Evolutionary conservation across 2,797 vertebrate genomes (phyloP), one percentile per base, ranked within the genome.

Genomic region (Tapirus indicus): DNA sequence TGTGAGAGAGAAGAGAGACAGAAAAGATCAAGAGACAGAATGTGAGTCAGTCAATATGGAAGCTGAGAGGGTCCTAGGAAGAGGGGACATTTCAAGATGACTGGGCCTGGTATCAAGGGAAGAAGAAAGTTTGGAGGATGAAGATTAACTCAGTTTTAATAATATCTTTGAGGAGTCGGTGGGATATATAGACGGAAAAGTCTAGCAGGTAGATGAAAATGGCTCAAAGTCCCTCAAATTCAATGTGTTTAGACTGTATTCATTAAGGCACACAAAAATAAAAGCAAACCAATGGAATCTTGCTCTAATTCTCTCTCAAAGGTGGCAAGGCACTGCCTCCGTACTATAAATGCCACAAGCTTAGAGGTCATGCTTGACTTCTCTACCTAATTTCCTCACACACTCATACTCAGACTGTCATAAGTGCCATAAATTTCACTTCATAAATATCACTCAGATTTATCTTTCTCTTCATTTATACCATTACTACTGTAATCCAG

Each of bases 391-490:
- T 60, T 74, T 66, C 8, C 44, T 80, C 23, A 20, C 32, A 49
- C 27, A 68, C 18, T 69, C 44, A 86, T 21, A 56, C 64, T 71
- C 58, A 88, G 25, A 47, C 54, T 27, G 29, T 23, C 13, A 27
- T 6, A 69, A 89, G 54, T 1, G 20, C 10, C 56, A 54, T 56
- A 84, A 68, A 83, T 38, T 60, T 38, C 11, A 52, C 54, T 69
- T 96, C 66, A 72, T 60, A 90, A 56, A 82, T 79, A 69, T 49
- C 29, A 96, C 62, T 78, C 21, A 20, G n/a, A 66, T 84, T 78
- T 86, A 27, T 75, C 64, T 75, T 95, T 90, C n/a, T 93, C 69
- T 84, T 64, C 64, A 44, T 54, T 95, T 84, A 41, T 14, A 78
- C 7, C 3, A 68, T 60, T 68, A 66, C 27, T 38, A 54, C 56